These are phyloP conservation scores for Clarias gariepinus DNA, from an alignment of 2,113 vertebrate species.

Conservation along the genomic window DNA sequence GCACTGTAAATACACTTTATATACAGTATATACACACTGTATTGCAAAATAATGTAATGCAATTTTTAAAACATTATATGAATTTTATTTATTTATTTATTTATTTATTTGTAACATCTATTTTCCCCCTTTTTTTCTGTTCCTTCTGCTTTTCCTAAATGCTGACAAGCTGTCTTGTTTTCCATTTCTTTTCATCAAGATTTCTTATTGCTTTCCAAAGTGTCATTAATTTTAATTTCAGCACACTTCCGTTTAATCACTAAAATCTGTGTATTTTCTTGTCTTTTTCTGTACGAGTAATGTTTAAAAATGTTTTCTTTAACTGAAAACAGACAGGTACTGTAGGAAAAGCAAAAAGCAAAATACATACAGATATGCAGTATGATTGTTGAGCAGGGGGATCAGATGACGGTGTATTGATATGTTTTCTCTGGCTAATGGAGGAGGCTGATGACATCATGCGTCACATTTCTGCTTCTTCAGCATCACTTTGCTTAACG, in stretches of 20 bases:
- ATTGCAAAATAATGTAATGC: too few species aligned
- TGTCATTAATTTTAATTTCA: background rate
- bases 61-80: background rate
- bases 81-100: background rate
- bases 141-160: background rate
- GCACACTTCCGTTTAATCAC: background rate
- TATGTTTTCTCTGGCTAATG: background rate
- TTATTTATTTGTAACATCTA: background rate
- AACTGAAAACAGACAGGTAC: background rate
- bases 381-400: slow-evolving; percentile 27
- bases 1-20: too few species aligned
- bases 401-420: slow-evolving; percentile 55
- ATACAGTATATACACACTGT: too few species aligned
- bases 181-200: background rate
- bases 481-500: background rate
- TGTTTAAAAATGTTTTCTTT: background rate
- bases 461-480: slow-evolving; percentile 50
- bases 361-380: background rate
- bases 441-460: background rate
- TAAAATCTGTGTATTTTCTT: background rate
- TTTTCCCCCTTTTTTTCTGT: too few species aligned
- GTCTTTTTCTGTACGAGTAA: background rate
- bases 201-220: background rate
- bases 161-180: background rate
- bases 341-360: background rate